Percentiles rank a stretch among this genome's conserved stretches.
Conservation (phyloP, 2,113 vertebrate species). For the Elachura formosa region DNA sequence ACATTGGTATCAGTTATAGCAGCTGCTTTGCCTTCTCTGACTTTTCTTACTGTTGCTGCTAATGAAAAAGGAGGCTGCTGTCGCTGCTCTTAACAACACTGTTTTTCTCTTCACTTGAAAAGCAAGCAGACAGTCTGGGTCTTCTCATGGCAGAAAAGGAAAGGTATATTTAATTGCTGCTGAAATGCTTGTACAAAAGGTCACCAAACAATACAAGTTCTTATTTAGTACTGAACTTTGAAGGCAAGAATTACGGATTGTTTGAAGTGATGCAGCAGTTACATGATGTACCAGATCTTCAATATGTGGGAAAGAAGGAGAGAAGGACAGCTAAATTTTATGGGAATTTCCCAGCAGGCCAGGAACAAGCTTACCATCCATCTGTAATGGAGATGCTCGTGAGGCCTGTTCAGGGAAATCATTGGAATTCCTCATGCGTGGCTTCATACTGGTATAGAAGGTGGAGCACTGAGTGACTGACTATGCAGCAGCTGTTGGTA, state of each 20-base stretch:
- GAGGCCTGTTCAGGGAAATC: conserved; percentile 24
- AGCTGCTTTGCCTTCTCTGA: conserved; percentile 47
- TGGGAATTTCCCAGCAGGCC: conserved; percentile 48
- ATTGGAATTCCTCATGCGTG: neutral
- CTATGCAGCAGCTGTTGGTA: neutral
- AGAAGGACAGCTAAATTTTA: conserved; percentile 52
- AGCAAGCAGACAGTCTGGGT: conserved; percentile 49
- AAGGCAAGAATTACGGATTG: conserved; percentile 64
- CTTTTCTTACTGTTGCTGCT: conserved; percentile 39
- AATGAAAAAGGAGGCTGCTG: conserved; percentile 54
- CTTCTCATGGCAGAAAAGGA: conserved; percentile 37
- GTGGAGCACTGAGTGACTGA: neutral
- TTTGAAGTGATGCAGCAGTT: conserved; percentile 36
- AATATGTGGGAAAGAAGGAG: conserved; percentile 20
- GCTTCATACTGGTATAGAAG: neutral
- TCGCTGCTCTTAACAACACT: neutral
- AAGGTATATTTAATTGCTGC: conserved; percentile 71
- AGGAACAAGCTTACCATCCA: conserved; percentile 23
- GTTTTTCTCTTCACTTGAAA: conserved; percentile 56
- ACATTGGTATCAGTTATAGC: conserved; percentile 31
- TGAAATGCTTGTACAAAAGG: conserved; percentile 70
- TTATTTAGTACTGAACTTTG: conserved; percentile 67
- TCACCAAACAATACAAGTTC: conserved; percentile 66
- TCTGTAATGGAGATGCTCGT: neutral
- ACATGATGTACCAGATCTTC: conserved; percentile 26